Conservation (phyloP, 2,888 invertebrate genomes). For the Sminthurinus aureus region DNA sequence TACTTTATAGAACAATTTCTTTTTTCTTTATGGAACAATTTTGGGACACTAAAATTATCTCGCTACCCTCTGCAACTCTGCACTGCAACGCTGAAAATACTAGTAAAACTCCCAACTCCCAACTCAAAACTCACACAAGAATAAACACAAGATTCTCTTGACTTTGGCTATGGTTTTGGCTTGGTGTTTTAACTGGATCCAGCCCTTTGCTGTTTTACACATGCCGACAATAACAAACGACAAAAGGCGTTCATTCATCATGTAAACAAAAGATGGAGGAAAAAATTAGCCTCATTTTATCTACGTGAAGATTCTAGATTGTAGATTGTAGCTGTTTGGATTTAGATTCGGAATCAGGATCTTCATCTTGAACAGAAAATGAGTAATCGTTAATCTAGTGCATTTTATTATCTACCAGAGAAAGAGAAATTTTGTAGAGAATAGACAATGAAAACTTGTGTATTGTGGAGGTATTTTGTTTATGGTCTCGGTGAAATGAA, state of each 20-base stretch:
- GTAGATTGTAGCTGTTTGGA: too few species aligned
- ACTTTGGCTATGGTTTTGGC: neutral
- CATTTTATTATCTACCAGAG: too few species aligned
- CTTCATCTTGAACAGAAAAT: too few species aligned
- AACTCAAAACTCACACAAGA: neutral
- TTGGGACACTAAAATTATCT: conserved; percentile 32
- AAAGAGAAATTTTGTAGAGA: too few species aligned
- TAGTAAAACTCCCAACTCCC: neutral
- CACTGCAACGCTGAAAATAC: neutral
- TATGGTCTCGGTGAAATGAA: too few species aligned
- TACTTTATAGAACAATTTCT: too few species aligned
- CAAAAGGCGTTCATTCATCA: neutral
- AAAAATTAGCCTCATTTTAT: too few species aligned
- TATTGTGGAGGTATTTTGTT: too few species aligned
- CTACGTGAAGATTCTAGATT: too few species aligned
- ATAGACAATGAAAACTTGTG: too few species aligned
- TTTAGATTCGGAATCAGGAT: too few species aligned
- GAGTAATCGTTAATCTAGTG: too few species aligned
- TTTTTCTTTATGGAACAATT: conserved; percentile 27
- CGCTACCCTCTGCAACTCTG: neutral
- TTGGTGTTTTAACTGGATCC: neutral
- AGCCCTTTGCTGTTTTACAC: neutral
- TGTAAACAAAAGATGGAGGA: neutral
- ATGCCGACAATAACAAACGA: neutral
- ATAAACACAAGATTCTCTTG: neutral